Conservation (phyloP, 64 coral and sea anemone species). For the Pocillopora verrucosa region DNA sequence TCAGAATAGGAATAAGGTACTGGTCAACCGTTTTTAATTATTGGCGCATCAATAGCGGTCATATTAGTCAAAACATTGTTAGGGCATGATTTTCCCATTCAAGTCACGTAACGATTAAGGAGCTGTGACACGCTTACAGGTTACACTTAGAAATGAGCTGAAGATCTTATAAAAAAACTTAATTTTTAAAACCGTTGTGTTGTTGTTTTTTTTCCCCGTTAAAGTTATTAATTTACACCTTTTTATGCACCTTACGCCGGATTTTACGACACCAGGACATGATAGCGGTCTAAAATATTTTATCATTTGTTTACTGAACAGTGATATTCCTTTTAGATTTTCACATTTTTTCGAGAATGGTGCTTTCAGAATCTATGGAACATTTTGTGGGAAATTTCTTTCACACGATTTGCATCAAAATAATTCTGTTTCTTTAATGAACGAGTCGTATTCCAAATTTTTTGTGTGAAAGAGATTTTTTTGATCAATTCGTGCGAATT, state of each 20-base stretch:
- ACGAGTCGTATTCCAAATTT: background rate
- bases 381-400: background rate
- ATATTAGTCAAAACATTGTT: constrained; percentile 14
- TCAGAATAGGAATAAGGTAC: background rate
- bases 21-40: constrained; percentile 6
- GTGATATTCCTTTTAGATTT: background rate
- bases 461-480: background rate
- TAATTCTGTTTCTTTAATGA: background rate
- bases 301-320: background rate
- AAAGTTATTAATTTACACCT: constrained; percentile 53
- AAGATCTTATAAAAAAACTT: background rate
- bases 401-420: background rate
- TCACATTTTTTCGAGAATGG: background rate
- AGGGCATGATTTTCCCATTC: background rate
- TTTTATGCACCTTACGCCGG: background rate
- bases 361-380: background rate
- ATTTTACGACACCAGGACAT: background rate
- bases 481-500: background rate
- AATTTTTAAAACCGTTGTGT: background rate
- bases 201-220: constrained; percentile 19
- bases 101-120: background rate
- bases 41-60: background rate
- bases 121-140: background rate
- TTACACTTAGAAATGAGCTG: background rate
- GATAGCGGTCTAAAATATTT: background rate